Evolutionary conservation across 2,888 invertebrate genomes (phyloP), one percentile per base, ranked within the genome.

Genomic region (Drosophila peninsularis): DNA sequence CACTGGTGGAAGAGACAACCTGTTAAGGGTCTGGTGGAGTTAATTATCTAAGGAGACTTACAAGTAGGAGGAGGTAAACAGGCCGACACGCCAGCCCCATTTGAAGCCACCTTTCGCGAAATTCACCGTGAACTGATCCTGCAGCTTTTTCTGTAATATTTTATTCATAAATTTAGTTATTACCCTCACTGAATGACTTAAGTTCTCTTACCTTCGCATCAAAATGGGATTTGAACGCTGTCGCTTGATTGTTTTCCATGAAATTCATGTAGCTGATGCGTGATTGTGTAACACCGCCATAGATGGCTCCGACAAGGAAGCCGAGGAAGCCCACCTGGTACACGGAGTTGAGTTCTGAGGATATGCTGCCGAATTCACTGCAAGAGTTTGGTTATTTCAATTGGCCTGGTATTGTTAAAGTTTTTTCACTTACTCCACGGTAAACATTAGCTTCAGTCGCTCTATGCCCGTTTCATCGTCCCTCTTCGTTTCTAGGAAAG

Each of bases 211-310:
- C 96, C 93, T 96, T 95, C 4, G 96, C 96, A 57, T 96, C 94
- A 9, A 94, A 90, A 70, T 95, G 95, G 55, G 94, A 94, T 54
- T 92, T 92, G 90, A 95, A 96, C 54, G 94, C 93, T 5, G 96
- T 95, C 10, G 96, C 96, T 92, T 96, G 94, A 92, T 96, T 96
- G 73, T 93, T 95, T 90, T 94, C 94, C 90, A 96, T 94, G 80
- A 96, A 96, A 80, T 94, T 93, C 44, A 94, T 72, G 82, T 95
- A 96, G 1, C 95, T 94, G 5, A 90, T 88, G 77, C 94, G 93
- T 13, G 95, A 95, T 75, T 93, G 92, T 3, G 93, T 89, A 82
- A 95, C 93, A 30, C 96, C 96, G 56, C 96, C 96, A 85, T 95
- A 93, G 45, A 94, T 75, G 0, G 93, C 95, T 17, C 96, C 97